Evolutionary conservation across 2,113 vertebrate genomes (phyloP).

Genomic region (Fulica atra): DNA sequence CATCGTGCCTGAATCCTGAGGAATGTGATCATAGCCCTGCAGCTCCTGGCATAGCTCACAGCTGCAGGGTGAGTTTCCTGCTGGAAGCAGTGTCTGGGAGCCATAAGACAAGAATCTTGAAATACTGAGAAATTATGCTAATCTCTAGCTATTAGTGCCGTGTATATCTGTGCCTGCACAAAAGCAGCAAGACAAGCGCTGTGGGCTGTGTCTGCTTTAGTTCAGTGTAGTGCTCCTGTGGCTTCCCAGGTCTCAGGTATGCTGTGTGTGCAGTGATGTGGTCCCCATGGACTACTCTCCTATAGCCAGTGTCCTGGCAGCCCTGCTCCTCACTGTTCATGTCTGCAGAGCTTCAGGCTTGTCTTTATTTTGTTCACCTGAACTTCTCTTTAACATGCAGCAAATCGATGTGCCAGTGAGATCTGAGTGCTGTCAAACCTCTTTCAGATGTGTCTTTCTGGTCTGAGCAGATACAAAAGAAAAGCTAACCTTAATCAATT

Average conservation of each 20-base stretch:
- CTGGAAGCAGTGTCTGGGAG: not conserved
- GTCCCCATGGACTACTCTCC: not conserved
- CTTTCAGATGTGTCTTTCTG: not conserved
- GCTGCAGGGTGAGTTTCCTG: not conserved
- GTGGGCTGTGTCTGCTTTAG: not conserved
- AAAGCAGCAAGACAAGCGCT: not conserved
- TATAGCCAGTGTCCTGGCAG: not conserved
- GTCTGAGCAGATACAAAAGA: not conserved
- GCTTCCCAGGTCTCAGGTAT: not conserved
- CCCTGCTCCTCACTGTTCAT: not conserved
- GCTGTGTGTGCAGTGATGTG: not conserved
- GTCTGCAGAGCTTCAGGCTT: not conserved
- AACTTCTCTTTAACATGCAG: not conserved
- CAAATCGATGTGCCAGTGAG: not conserved
- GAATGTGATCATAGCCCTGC: not conserved
- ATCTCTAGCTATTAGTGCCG: not conserved
- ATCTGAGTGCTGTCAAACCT: not conserved
- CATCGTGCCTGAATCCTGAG: not conserved
- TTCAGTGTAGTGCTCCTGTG: not conserved
- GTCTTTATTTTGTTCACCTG: conserved; percentile 16
- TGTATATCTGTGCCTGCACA: not conserved
- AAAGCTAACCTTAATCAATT: not conserved
- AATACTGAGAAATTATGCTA: not conserved
- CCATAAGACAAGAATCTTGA: not conserved
- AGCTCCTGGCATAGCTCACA: not conserved